Percentiles rank a stretch among this genome's conserved stretches.
These are phyloP conservation scores for Trichopoda pennipes DNA, from an alignment of 2,888 invertebrate species.

Conservation along the genomic window DNA sequence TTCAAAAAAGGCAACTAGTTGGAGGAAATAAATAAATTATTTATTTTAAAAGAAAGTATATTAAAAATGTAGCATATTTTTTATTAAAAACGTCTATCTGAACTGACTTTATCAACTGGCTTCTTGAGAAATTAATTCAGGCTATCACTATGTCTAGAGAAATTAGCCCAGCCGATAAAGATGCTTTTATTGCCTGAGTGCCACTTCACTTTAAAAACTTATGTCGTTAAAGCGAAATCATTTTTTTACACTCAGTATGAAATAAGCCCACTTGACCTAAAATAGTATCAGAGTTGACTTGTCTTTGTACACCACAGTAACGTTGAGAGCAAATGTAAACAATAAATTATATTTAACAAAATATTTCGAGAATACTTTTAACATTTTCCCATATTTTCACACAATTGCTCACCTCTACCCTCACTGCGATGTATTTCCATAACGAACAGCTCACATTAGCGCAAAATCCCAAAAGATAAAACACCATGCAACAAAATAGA, in stretches of 20 bases:
- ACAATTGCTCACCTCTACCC: background rate
- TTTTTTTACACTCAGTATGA: background rate
- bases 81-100: no score
- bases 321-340: background rate
- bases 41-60: no score
- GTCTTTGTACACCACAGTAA: background rate
- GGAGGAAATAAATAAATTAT: no score
- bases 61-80: no score
- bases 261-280: slow-evolving; percentile 8
- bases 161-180: no score
- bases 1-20: no score
- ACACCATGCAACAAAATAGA: slow-evolving; percentile 36
- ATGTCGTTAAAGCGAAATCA: no score
- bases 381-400: slow-evolving; percentile 40
- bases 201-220: no score
- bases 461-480: background rate
- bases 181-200: no score
- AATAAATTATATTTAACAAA: background rate
- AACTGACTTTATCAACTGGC: no score
- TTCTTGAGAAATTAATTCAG: no score
- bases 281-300: slow-evolving; percentile 6
- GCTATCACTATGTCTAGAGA: no score
- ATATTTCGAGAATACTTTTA: slow-evolving; percentile 18
- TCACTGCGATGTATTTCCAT: slow-evolving; percentile 3
- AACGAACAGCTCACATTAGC: slow-evolving; percentile 8